Percentiles rank a stretch among this genome's conserved stretches.
Evolutionary conservation across 2,113 vertebrate species (phyloP).

Genomic region (Zonotrichia leucophrys): DNA sequence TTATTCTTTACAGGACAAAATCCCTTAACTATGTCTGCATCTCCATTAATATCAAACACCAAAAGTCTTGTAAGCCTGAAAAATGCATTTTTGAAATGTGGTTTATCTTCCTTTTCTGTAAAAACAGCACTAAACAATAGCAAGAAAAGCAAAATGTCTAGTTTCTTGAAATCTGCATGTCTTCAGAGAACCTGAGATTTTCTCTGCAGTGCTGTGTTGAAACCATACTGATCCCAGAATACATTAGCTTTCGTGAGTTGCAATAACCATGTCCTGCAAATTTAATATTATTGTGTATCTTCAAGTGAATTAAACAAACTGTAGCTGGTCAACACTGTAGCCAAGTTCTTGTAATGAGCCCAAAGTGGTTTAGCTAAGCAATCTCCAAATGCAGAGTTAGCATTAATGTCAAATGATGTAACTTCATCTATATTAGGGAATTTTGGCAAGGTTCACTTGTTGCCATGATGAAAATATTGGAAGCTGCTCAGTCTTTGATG

Average conservation of each 20-base stretch:
- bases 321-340: not conserved
- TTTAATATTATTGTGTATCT: not conserved
- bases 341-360: not conserved
- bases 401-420: not conserved
- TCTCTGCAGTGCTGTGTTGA: not conserved
- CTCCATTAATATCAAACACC: not conserved
- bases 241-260: not conserved
- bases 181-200: not conserved
- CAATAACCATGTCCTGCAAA: not conserved
- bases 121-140: not conserved
- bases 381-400: not conserved
- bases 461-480: constrained; percentile 15
- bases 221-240: not conserved
- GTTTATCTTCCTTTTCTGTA: not conserved
- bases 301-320: not conserved
- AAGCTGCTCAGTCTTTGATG: not conserved
- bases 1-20: not conserved
- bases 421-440: not conserved
- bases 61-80: not conserved
- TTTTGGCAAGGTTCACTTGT: not conserved
- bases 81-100: not conserved
- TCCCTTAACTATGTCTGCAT: not conserved
- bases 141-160: not conserved
- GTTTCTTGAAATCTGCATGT: not conserved
- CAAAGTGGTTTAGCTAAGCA: not conserved